phyloP scores from a whole-genome alignment of 1,140 invertebrate genomes.

The Archivesica marissinica region DNA sequence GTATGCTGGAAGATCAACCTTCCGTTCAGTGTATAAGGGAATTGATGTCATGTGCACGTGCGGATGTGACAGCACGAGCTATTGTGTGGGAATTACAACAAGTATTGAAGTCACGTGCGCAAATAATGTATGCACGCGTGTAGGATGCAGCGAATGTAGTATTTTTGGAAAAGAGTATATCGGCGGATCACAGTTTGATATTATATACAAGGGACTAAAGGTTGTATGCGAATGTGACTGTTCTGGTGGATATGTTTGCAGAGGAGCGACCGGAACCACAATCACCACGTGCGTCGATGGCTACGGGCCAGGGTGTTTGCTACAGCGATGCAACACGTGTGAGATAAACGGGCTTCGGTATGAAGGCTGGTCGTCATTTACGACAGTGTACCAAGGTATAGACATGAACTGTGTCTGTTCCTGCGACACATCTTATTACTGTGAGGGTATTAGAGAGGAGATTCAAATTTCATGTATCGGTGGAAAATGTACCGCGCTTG shows the following conservation, averaged over 20 bases:
- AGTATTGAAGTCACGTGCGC: conserved; percentile 51
- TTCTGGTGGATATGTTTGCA: conserved; percentile 46
- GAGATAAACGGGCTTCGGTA: background rate
- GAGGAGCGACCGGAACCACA: background rate
- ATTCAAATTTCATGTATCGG: conserved; percentile 50
- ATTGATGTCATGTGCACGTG: conserved; percentile 55
- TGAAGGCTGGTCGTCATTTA: conserved; percentile 16
- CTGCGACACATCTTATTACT: conserved; percentile 50
- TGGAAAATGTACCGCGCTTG: conserved; percentile 29
- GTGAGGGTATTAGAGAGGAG: conserved; percentile 34
- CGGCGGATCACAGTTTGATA: conserved; percentile 48
- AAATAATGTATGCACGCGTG: conserved; percentile 7
- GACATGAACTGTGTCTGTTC: conserved; percentile 41
- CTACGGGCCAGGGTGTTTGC: conserved; percentile 10
- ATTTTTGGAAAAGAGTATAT: conserved; percentile 44
- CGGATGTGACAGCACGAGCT: conserved; percentile 48
- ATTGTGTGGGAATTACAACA: conserved; percentile 45
- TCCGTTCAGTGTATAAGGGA: conserved; percentile 50
- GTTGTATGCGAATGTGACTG: conserved; percentile 52
- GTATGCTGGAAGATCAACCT: conserved; percentile 10
- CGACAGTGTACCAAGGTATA: conserved; percentile 38
- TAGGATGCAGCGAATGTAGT: conserved; percentile 51
- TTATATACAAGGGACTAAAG: conserved; percentile 4
- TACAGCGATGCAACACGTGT: conserved; percentile 25
- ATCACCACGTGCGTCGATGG: conserved; percentile 18